A percentile compares a stretch with the other conserved stretches of the same genome.
phyloP scores from a whole-genome alignment of 2,113 vertebrate species.

The Chrysemys picta region DNA sequence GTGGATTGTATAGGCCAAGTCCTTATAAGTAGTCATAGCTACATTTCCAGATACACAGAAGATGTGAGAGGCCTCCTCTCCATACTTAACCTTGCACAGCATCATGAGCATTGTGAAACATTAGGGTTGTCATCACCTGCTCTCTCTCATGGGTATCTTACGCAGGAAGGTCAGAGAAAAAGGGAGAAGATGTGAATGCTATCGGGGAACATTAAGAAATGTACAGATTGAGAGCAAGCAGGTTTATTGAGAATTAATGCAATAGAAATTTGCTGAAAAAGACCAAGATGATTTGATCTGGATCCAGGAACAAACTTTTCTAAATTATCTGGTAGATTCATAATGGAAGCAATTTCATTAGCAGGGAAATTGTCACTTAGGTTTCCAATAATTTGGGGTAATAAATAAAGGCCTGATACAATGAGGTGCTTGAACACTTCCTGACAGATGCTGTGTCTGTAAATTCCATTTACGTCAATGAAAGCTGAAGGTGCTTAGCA shows the following conservation, averaged over 20 bases:
- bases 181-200: background rate
- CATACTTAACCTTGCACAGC: background rate
- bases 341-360: background rate
- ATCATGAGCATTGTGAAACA: background rate
- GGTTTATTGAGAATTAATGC: background rate
- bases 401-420: background rate
- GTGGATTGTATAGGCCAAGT: fast-evolving
- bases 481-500: background rate
- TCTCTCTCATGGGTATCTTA: background rate
- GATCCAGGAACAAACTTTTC: background rate
- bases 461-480: background rate
- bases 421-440: background rate
- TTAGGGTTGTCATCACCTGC: background rate
- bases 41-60: background rate
- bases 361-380: background rate
- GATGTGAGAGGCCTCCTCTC: background rate
- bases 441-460: background rate
- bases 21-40: background rate
- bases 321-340: background rate
- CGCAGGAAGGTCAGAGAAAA: background rate
- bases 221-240: background rate
- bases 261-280: background rate
- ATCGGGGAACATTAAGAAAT: background rate
- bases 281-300: background rate
- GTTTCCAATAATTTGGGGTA: background rate